Evolutionary conservation across 2,888 invertebrate species (phyloP).

Genomic region (Barypeithes pellucidus): DNA sequence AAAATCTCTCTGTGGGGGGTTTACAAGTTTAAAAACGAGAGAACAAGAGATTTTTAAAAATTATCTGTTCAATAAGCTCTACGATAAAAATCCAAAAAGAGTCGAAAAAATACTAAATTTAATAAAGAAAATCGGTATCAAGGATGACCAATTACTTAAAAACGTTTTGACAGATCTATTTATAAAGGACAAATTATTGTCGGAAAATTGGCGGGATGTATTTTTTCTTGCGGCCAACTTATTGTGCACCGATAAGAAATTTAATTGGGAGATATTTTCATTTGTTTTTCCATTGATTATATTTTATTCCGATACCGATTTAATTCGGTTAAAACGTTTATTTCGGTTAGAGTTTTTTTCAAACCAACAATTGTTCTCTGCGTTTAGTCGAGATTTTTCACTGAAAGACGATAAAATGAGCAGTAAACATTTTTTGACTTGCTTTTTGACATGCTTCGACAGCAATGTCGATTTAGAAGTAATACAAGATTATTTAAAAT

Average conservation of each 20-base stretch:
- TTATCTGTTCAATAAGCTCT: slow-evolving; percentile 78
- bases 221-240: slow-evolving; percentile 57
- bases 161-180: slow-evolving; percentile 73
- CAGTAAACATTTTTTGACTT: slow-evolving; percentile 55
- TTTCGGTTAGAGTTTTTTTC: slow-evolving; percentile 70
- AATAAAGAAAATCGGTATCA: slow-evolving; percentile 63
- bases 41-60: slow-evolving; percentile 77
- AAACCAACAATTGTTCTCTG: slow-evolving; percentile 63
- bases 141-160: slow-evolving; percentile 65
- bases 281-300: slow-evolving; percentile 78
- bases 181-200: slow-evolving; percentile 67
- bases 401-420: slow-evolving; percentile 33
- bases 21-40: slow-evolving; percentile 71
- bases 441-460: slow-evolving; percentile 55
- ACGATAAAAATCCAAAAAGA: slow-evolving; percentile 79
- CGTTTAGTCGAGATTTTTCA: slow-evolving; percentile 26
- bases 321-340: slow-evolving; percentile 69
- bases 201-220: slow-evolving; percentile 69
- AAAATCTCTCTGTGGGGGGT: slow-evolving; percentile 76
- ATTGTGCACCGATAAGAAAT: slow-evolving; percentile 60
- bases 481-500: slow-evolving; percentile 55
- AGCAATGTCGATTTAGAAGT: slow-evolving; percentile 47
- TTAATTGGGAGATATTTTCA: slow-evolving; percentile 75
- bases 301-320: slow-evolving; percentile 71
- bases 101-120: slow-evolving; percentile 73